A percentile compares a stretch with the other conserved stretches of the same genome.
Evolutionary conservation across 1,140 invertebrate species (phyloP).

Genomic region (Aradophagus sp.): DNA sequence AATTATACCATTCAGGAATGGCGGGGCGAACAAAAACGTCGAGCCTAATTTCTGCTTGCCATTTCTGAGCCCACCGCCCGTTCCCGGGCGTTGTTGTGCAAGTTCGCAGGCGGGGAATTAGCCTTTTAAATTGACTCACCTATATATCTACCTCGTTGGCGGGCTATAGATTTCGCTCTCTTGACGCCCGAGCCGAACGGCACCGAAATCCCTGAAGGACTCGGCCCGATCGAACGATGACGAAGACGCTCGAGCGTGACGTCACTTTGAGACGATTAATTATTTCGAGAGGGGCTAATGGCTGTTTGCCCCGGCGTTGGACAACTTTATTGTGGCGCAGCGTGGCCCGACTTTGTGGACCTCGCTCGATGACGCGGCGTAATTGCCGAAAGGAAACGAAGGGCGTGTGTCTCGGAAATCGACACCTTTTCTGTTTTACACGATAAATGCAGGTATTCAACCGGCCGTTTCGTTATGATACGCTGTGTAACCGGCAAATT

Average conservation of each 20-base stretch:
- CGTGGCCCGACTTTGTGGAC: conserved; percentile 27
- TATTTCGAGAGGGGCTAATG: conserved; percentile 48
- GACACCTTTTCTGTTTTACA: conserved; percentile 32
- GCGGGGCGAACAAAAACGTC: conserved; percentile 61
- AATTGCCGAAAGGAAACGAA: conserved; percentile 29
- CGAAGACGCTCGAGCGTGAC: conserved; percentile 47
- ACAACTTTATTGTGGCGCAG: conserved; percentile 55
- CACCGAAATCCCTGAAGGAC: conserved; percentile 52
- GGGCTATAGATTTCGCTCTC: conserved; percentile 46
- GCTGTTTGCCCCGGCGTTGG: conserved; percentile 29
- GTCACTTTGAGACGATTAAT: conserved; percentile 49
- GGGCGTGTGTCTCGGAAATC: conserved; percentile 39
- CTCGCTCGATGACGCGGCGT: conserved; percentile 28
- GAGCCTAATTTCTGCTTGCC: conserved; percentile 67
- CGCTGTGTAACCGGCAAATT: conserved; percentile 13
- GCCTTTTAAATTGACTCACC: conserved; percentile 73
- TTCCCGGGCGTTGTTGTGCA: conserved; percentile 40
- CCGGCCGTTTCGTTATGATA: conserved; percentile 8
- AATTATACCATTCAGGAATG: conserved; percentile 32
- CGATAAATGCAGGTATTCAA: conserved; percentile 21
- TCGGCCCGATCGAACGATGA: conserved; percentile 41
- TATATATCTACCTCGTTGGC: conserved; percentile 59
- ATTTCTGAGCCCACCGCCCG: conserved; percentile 37
- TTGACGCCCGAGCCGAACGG: conserved; percentile 34
- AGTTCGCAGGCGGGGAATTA: conserved; percentile 66